These are phyloP conservation scores for Endomychus coccineus DNA, from an alignment of 2,888 invertebrate species.

Conservation along the genomic window DNA sequence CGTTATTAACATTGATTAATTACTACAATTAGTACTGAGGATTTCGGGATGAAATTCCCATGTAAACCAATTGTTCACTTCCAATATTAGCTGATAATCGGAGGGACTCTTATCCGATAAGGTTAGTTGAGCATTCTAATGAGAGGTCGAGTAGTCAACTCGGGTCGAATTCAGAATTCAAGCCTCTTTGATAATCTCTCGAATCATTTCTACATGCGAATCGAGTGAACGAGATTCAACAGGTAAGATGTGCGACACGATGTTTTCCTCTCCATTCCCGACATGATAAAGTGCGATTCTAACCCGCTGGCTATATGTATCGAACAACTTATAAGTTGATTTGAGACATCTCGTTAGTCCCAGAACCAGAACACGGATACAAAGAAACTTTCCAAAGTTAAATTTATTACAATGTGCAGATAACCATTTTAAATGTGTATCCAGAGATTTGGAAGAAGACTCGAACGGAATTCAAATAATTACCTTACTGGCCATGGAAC, in stretches of 20 bases:
- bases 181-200: too few relatives aligned
- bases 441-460: slow-evolving; percentile 29
- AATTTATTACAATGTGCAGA: slow-evolving; percentile 31
- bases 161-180: too few relatives aligned
- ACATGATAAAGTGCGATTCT: slow-evolving; percentile 27
- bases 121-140: too few relatives aligned
- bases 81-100: too few relatives aligned
- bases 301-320: slow-evolving; percentile 22
- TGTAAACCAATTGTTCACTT: too few relatives aligned
- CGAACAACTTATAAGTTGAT: slow-evolving; percentile 29
- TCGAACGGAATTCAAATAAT: too few relatives aligned
- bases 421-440: slow-evolving; percentile 33
- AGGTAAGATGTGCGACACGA: slow-evolving; percentile 29
- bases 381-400: slow-evolving; percentile 28
- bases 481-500: too few relatives aligned
- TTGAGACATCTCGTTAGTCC: slow-evolving; percentile 27
- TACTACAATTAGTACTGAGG: too few relatives aligned
- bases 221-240: slow-evolving; percentile 27
- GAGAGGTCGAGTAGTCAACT: too few relatives aligned
- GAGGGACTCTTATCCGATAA: too few relatives aligned
- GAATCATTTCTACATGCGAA: slow-evolving; percentile 20
- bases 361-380: slow-evolving; percentile 16
- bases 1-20: too few relatives aligned
- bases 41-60: too few relatives aligned
- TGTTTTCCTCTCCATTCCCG: slow-evolving; percentile 23